A percentile compares a stretch with the other conserved stretches of the same genome.
phyloP scores from a whole-genome alignment of 2,113 vertebrate species.

The Pleuronectes platessa region DNA sequence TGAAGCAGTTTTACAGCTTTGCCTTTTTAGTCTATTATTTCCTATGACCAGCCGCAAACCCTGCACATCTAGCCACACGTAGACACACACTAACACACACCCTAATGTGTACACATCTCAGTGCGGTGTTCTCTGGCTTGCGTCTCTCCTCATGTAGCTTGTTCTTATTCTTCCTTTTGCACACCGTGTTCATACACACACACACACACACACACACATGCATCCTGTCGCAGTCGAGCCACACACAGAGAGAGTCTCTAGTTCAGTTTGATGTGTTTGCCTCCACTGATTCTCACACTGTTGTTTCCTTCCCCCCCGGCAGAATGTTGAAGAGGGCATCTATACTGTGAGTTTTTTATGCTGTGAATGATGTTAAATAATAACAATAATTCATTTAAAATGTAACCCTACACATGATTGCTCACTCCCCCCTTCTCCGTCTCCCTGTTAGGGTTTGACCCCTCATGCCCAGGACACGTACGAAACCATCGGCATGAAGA shows the following conservation, averaged over 20 bases:
- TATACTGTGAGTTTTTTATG: constrained; percentile 56
- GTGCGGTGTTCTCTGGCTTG: background rate
- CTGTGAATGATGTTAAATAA: background rate
- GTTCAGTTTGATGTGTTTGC: background rate
- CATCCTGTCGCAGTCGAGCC: background rate
- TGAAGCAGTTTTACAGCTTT: no score
- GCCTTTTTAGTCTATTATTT: constrained; percentile 8
- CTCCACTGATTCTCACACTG: constrained; percentile 5
- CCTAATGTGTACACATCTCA: background rate
- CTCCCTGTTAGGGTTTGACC: constrained; percentile 70
- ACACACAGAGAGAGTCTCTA: background rate
- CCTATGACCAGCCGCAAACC: constrained; percentile 27
- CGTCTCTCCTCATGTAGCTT: background rate
- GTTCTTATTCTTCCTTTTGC: constrained; percentile 6
- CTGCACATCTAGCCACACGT: background rate
- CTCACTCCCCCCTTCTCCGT: background rate
- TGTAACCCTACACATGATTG: background rate
- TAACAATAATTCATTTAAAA: no score
- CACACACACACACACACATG: background rate
- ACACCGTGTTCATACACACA: background rate
- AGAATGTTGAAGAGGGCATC: constrained; percentile 57
- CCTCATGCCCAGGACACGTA: constrained; percentile 74
- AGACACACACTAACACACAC: background rate
- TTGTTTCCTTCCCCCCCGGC: background rate
- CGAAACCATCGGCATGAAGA: constrained; percentile 76